Percentiles rank a stretch among this genome's conserved stretches.
These are phyloP conservation scores for Hepsetus odoe DNA, from an alignment of 2,113 vertebrate species.

Conservation along the genomic window DNA sequence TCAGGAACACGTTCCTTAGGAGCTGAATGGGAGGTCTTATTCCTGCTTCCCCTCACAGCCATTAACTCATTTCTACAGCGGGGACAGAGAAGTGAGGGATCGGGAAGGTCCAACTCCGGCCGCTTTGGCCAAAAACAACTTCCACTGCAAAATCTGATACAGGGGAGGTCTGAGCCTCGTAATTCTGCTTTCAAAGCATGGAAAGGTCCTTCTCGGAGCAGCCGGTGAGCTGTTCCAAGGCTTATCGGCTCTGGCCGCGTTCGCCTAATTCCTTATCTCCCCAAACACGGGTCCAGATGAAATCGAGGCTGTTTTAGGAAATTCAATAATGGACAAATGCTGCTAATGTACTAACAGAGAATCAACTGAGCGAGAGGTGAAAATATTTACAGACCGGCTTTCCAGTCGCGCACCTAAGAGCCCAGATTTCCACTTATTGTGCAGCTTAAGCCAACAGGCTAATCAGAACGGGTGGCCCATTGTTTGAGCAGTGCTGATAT, in stretches of 20 bases:
- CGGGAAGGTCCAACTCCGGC: slow-evolving; percentile 46
- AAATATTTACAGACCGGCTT: slow-evolving; percentile 71
- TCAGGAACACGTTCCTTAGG: too few relatives aligned
- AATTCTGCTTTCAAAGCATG: slow-evolving; percentile 47
- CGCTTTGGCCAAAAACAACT: slow-evolving; percentile 70
- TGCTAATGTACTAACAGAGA: slow-evolving; percentile 50
- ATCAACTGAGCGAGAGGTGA: slow-evolving; percentile 58
- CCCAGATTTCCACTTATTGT: slow-evolving; percentile 79
- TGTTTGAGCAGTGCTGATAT: slow-evolving; percentile 62
- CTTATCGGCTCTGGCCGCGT: slow-evolving; percentile 65
- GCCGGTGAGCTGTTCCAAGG: slow-evolving; percentile 50
- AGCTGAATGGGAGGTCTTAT: slow-evolving; percentile 3
- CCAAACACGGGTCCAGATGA: slow-evolving; percentile 68
- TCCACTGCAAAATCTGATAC: slow-evolving; percentile 63
- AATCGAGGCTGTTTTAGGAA: slow-evolving; percentile 71
- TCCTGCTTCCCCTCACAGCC: slow-evolving; percentile 50
- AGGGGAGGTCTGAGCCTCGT: slow-evolving; percentile 59
- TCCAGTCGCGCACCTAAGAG: slow-evolving; percentile 50
- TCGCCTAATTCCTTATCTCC: slow-evolving; percentile 73
- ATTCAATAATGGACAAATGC: slow-evolving; percentile 66
- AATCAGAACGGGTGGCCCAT: slow-evolving; percentile 67
- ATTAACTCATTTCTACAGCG: slow-evolving; percentile 48
- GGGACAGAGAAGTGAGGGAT: slow-evolving; percentile 36
- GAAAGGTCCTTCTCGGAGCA: slow-evolving; percentile 52
- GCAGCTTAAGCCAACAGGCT: slow-evolving; percentile 68